Conservation (phyloP, 2,888 invertebrate species). For the Azorinus chamasolen region DNA sequence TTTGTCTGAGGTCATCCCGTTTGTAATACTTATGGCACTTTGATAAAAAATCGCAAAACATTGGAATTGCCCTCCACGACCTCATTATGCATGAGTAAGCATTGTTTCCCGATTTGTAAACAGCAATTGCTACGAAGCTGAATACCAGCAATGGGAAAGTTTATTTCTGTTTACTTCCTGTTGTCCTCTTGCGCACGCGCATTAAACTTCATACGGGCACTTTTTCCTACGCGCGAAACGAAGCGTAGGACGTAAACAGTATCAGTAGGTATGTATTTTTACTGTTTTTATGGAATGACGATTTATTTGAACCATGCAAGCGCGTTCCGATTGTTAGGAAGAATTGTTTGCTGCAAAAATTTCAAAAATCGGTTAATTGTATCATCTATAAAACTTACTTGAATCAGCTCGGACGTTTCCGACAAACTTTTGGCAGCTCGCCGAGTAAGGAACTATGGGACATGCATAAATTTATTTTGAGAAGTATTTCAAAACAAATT, state of each 20-base stretch:
- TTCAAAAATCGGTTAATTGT: background rate
- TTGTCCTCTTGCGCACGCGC: slow-evolving; percentile 74
- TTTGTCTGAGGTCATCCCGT: no score
- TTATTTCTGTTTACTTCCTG: slow-evolving; percentile 63
- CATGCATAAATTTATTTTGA: slow-evolving; percentile 51
- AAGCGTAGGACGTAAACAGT: slow-evolving; percentile 79
- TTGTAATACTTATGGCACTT: no score
- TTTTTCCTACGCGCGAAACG: slow-evolving; percentile 83
- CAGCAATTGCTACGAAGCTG: no score
- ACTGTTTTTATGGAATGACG: slow-evolving; percentile 14
- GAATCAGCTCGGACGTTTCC: slow-evolving; percentile 36
- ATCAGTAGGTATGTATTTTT: slow-evolving; percentile 21
- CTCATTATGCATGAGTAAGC: no score
- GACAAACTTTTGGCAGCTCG: slow-evolving; percentile 56
- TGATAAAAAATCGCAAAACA: no score
- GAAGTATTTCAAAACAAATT: slow-evolving; percentile 45
- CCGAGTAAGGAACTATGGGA: slow-evolving; percentile 58
- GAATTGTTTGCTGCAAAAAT: slow-evolving; percentile 1
- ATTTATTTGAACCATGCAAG: background rate
- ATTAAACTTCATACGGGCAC: slow-evolving; percentile 75
- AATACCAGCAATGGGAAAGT: no score
- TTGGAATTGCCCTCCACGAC: no score
- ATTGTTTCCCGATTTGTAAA: no score
- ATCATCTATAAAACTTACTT: background rate
- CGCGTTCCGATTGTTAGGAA: background rate